Evolutionary conservation across 2,888 invertebrate genomes (phyloP).

Genomic region (Anticlea derivata): DNA sequence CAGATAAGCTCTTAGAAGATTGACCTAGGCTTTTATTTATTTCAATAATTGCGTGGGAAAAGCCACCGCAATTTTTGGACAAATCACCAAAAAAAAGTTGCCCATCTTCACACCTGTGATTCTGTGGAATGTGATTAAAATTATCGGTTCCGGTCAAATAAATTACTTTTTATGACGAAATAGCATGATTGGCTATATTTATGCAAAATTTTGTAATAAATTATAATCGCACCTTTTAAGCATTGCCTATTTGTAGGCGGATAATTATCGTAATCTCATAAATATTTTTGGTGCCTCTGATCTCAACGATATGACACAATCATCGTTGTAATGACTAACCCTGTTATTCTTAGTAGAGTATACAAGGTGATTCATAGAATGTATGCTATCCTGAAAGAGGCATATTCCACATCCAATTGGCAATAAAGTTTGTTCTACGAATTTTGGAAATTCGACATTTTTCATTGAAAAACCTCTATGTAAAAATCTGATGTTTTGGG

Average conservation of each 20-base stretch:
- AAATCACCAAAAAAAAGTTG: not conserved
- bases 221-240: slow-evolving; percentile 18
- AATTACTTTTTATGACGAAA: slow-evolving; percentile 16
- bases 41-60: no score
- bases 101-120: slow-evolving; percentile 9
- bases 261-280: slow-evolving; percentile 20
- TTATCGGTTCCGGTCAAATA: slow-evolving; percentile 22
- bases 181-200: slow-evolving; percentile 12
- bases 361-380: no score
- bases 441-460: no score
- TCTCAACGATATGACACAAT: slow-evolving; percentile 2
- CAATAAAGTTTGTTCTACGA: no score
- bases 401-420: no score
- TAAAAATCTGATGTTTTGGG: no score
- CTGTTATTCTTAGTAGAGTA: no score
- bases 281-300: slow-evolving; percentile 5
- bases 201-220: slow-evolving; percentile 27
- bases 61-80: not conserved
- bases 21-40: no score
- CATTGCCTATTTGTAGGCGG: slow-evolving; percentile 11
- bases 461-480: no score
- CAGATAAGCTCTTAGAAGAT: no score
- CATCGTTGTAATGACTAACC: no score
- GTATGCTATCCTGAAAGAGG: no score
- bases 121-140: slow-evolving; percentile 6